phyloP scores from a whole-genome alignment of 2,113 vertebrate genomes.

The Erpornis zantholeuca region DNA sequence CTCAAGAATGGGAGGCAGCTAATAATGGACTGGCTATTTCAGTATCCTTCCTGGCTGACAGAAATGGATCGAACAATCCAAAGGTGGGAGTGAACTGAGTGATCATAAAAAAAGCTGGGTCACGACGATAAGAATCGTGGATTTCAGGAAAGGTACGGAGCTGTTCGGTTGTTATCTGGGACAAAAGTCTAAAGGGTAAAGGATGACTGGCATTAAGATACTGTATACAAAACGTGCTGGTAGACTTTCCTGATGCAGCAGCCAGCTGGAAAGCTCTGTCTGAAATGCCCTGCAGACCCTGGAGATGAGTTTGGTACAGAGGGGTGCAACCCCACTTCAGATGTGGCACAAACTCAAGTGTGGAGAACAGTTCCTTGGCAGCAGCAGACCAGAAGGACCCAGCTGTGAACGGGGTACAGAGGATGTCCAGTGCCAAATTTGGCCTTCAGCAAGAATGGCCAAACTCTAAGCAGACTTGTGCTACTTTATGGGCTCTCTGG shows the following conservation, averaged over 20 bases:
- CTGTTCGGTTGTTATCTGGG: background rate
- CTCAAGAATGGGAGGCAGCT: background rate
- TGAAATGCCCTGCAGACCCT: background rate
- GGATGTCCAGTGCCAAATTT: background rate
- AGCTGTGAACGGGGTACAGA: background rate
- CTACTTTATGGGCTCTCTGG: background rate
- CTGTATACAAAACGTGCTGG: background rate
- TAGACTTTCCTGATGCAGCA: background rate
- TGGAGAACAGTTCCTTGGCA: background rate
- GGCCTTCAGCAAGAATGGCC: background rate
- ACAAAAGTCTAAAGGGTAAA: slow-evolving; percentile 24
- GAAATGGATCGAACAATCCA: background rate
- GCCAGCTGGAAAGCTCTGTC: background rate
- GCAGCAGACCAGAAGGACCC: background rate
- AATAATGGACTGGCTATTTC: background rate
- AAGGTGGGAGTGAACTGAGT: slow-evolving; percentile 1
- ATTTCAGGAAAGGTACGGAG: background rate
- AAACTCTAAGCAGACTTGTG: background rate
- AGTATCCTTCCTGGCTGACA: background rate
- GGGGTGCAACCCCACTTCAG: fast-evolving
- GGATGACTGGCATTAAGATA: background rate
- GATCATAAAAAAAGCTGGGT: background rate
- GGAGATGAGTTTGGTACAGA: background rate
- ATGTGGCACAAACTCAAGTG: background rate
- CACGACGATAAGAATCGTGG: background rate